phyloP scores from a whole-genome alignment of 2,113 vertebrate genomes.

The Brienomyrus brachyistius region DNA sequence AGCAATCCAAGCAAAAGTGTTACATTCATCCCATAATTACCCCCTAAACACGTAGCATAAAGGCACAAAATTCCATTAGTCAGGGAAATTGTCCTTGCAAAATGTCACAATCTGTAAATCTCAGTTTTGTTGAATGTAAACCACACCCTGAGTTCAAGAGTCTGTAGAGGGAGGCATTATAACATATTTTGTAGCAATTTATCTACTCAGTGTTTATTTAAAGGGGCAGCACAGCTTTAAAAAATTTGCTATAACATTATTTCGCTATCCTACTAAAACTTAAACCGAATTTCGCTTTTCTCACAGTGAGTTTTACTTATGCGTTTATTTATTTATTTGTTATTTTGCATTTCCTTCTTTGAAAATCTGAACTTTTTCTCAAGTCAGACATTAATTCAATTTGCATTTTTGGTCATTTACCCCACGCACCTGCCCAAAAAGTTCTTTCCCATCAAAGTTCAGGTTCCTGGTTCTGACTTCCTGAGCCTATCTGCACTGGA shows the following conservation, averaged over 20 bases:
- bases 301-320: background rate
- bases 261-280: too few relatives aligned
- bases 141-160: background rate
- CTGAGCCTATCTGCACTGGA: too few relatives aligned
- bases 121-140: background rate
- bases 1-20: background rate
- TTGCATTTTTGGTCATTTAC: background rate
- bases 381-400: background rate
- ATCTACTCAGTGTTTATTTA: background rate
- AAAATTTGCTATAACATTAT: background rate
- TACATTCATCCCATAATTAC: conserved; percentile 12
- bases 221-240: background rate
- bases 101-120: conserved; percentile 10
- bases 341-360: background rate
- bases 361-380: background rate
- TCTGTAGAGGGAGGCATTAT: background rate
- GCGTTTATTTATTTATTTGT: background rate
- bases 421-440: background rate
- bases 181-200: background rate
- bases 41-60: background rate
- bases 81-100: background rate
- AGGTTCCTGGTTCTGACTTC: too few relatives aligned
- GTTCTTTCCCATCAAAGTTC: background rate
- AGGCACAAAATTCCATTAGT: background rate
- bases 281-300: background rate